Conservation (phyloP, 2,888 invertebrate species). For the Dendrolimus pini region DNA sequence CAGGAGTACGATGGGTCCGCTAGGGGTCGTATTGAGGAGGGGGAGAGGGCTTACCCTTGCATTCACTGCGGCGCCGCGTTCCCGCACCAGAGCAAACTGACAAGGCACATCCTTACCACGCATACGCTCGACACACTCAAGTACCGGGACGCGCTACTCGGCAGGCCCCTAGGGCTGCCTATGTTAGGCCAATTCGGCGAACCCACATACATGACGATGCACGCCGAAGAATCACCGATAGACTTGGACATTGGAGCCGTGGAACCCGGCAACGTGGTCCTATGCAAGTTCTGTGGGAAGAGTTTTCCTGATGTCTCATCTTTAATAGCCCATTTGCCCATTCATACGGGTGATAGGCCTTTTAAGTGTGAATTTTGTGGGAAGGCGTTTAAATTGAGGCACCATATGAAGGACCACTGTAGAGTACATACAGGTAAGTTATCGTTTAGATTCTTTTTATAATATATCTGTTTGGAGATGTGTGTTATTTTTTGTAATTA, state of each 20-base stretch:
- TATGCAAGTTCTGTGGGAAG: conserved; percentile 95
- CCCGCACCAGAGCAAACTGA: conserved; percentile 93
- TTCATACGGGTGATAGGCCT: conserved; percentile 92
- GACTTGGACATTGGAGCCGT: conserved; percentile 74
- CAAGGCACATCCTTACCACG: conserved; percentile 91
- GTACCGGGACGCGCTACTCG: conserved; percentile 83
- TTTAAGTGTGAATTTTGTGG: conserved; percentile 97
- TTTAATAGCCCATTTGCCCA: conserved; percentile 90
- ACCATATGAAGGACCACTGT: conserved; percentile 97
- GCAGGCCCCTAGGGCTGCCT: conserved; percentile 53
- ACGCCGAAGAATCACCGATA: conserved; percentile 78
- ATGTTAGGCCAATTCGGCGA: conserved; percentile 68
- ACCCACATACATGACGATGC: conserved; percentile 63
- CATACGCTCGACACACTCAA: conserved; percentile 92
- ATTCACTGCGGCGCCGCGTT: conserved; percentile 93
- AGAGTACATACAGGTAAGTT: conserved; percentile 89
- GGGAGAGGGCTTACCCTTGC: conserved; percentile 83
- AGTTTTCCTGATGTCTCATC: conserved; percentile 94
- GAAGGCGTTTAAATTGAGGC: conserved; percentile 93
- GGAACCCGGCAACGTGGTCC: conserved; percentile 86
- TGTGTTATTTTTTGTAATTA: not conserved
- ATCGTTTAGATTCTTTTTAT: not conserved
- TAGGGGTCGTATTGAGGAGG: conserved; percentile 69
- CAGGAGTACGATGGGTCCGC: conserved; percentile 91
- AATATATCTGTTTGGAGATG: not conserved